Evolutionary conservation across 2,113 vertebrate genomes (phyloP).

Genomic region (Petroica traversi): DNA sequence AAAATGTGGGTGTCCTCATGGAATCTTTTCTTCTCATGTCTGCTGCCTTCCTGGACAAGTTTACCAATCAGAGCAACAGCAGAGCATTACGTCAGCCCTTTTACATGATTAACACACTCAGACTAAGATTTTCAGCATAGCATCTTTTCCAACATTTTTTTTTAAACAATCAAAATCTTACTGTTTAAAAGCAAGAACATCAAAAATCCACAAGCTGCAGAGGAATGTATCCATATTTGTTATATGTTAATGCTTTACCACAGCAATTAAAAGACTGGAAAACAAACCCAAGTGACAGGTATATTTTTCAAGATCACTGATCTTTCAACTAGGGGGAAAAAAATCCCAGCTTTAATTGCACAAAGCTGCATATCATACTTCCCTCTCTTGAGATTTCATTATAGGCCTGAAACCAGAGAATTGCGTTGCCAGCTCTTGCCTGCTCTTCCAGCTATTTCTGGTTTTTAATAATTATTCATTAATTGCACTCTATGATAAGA

Average conservation of each 20-base stretch:
- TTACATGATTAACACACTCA: neutral
- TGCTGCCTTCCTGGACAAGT: neutral
- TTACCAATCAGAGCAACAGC: neutral
- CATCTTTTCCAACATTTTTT: neutral
- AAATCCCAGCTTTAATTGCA: conserved; percentile 62
- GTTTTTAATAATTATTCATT: conserved; percentile 83
- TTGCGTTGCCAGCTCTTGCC: conserved; percentile 60
- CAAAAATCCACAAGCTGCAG: neutral
- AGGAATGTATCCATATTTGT: neutral
- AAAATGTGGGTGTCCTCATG: neutral
- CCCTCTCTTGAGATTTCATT: conserved; percentile 73
- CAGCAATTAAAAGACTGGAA: neutral
- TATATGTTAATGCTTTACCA: neutral
- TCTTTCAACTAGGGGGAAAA: conserved; percentile 28
- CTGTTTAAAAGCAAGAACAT: neutral
- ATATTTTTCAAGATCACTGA: conserved; percentile 53
- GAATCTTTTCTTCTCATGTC: neutral
- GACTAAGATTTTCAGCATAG: too few species aligned
- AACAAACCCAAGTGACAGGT: conserved; percentile 35
- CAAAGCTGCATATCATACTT: conserved; percentile 41
- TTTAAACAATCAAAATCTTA: neutral
- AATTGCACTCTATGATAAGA: conserved; percentile 81
- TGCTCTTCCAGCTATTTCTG: conserved; percentile 77
- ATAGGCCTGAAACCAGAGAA: conserved; percentile 66
- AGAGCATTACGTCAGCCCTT: neutral